These are phyloP conservation scores for Pseudorasbora parva DNA, from an alignment of 2,113 vertebrate genomes.

Conservation along the genomic window DNA sequence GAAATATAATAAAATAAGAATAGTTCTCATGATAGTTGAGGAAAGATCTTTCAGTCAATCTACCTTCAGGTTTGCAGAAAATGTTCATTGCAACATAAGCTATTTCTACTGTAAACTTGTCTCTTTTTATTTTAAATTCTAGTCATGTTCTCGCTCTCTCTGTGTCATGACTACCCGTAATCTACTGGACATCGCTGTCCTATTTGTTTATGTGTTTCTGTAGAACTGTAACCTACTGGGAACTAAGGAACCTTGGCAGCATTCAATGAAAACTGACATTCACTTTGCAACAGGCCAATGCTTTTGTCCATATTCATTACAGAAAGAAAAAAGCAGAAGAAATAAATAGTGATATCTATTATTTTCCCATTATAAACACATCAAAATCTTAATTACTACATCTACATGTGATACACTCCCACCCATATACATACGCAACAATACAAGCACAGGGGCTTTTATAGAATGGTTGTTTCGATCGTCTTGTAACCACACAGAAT, in stretches of 20 bases:
- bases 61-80: constrained; percentile 63
- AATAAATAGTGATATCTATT: constrained; percentile 63
- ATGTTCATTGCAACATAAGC: constrained; percentile 62
- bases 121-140: constrained; percentile 57
- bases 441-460: constrained; percentile 61
- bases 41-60: constrained; percentile 54
- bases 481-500: constrained; percentile 46
- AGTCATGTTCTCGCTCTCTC: constrained; percentile 67
- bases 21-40: constrained; percentile 48
- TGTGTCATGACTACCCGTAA: constrained; percentile 93
- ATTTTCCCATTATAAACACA: constrained; percentile 64
- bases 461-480: constrained; percentile 52
- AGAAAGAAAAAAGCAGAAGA: constrained; percentile 57
- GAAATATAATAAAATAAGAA: constrained; percentile 58
- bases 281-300: constrained; percentile 66
- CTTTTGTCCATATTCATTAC: constrained; percentile 65
- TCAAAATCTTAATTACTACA: constrained; percentile 70
- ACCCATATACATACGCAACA: constrained; percentile 69
- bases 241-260: constrained; percentile 70
- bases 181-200: constrained; percentile 89
- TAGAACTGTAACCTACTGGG: constrained; percentile 72
- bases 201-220: constrained; percentile 68
- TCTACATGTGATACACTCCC: constrained; percentile 60
- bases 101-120: constrained; percentile 70
- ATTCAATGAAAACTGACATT: constrained; percentile 68